Conservation (phyloP, 2,888 invertebrate genomes). For the Trachelus troglodyta region DNA sequence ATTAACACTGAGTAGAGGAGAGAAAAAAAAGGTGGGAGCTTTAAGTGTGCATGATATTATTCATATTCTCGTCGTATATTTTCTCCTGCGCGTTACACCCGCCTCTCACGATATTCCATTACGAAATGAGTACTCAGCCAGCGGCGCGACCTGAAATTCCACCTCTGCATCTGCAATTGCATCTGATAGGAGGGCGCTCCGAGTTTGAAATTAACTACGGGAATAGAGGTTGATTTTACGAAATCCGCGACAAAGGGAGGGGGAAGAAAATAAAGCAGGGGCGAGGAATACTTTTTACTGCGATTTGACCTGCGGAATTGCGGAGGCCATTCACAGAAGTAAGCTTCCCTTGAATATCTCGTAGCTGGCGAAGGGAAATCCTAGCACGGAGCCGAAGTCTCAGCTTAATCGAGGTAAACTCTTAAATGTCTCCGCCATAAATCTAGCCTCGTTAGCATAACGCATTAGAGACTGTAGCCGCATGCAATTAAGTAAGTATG, state of each 20-base stretch:
- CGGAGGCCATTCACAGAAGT: neutral
- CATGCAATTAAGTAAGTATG: conserved; percentile 57
- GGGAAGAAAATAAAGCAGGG: conserved; percentile 1
- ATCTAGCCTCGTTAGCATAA: conserved; percentile 55
- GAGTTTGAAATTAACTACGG: neutral
- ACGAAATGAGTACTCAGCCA: neutral
- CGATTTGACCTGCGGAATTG: neutral
- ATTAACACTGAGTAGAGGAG: neutral
- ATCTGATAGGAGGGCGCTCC: neutral
- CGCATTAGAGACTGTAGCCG: conserved; percentile 52
- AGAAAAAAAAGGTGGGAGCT: neutral
- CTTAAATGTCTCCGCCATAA: conserved; percentile 41
- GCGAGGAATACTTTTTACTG: conserved; percentile 22
- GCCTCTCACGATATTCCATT: neutral
- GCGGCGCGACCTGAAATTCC: neutral
- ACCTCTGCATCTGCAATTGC: neutral
- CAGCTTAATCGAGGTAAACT: conserved; percentile 27
- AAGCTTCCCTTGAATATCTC: neutral
- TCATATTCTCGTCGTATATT: neutral
- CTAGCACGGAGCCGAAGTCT: neutral
- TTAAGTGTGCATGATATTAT: neutral
- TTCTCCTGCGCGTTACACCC: neutral
- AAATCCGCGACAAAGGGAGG: neutral
- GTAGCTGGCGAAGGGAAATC: neutral
- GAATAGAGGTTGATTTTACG: neutral